phyloP scores from a whole-genome alignment of 1,140 invertebrate species.

The Drosophila chauvacae region DNA sequence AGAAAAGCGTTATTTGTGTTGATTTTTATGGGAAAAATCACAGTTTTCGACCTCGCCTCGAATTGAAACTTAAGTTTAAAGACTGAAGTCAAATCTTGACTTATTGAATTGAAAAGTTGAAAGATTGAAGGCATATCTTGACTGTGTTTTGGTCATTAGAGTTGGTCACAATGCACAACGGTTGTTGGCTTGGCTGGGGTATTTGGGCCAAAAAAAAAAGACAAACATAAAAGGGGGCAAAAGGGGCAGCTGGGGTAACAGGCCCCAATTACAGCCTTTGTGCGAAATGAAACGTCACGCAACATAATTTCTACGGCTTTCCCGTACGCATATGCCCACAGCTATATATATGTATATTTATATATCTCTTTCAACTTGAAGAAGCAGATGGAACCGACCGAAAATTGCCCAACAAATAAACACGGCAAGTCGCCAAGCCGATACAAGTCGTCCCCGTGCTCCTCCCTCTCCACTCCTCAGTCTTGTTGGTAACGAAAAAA shows the following conservation, averaged over 20 bases:
- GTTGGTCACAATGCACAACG: conserved; percentile 52
- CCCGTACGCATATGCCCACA: conserved; percentile 34
- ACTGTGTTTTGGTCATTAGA: conserved; percentile 34
- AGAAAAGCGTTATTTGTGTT: not conserved
- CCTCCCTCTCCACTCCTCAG: not conserved
- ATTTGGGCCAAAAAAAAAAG: conserved; percentile 41
- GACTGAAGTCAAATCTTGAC: no score
- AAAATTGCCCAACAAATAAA: conserved; percentile 77
- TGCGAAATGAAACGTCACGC: conserved; percentile 82
- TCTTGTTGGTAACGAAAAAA: conserved; percentile 9
- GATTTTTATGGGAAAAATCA: conserved; percentile 13
- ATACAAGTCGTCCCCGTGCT: conserved; percentile 12
- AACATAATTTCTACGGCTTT: conserved; percentile 82
- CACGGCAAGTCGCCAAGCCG: conserved; percentile 52
- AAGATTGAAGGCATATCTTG: conserved; percentile 19
- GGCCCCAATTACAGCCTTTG: conserved; percentile 77
- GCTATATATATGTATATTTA: not conserved
- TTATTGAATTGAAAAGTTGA: not conserved
- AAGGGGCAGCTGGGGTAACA: conserved; percentile 4
- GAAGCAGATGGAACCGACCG: conserved; percentile 22
- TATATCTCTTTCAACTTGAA: conserved; percentile 12
- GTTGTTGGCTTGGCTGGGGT: not conserved
- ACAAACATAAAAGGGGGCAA: no score
- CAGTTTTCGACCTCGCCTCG: conserved; percentile 32
- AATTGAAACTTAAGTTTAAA: not conserved